Base-by-base conservation (phyloP, 2,888 invertebrate genomes). In the Trachelus tabidus region DNA sequence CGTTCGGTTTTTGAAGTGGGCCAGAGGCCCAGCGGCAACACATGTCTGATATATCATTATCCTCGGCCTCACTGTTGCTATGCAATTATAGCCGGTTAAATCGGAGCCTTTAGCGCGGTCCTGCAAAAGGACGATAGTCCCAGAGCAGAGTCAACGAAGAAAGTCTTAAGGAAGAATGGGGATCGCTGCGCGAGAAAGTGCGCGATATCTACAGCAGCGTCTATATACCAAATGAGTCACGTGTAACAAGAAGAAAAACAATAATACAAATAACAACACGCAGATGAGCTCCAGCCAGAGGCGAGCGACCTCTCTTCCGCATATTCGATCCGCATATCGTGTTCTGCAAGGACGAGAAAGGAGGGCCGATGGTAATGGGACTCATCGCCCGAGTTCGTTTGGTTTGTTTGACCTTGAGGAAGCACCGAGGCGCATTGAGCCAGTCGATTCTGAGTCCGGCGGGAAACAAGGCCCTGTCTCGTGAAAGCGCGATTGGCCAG, bases 51-150 rank as follows among this genome's bases (percentile, higher is more conserved):
- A 88, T 90, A 89, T 89, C 89, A 90, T 90, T 90, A 90, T 89
- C 89, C 89, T 88, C 86, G 85, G 88, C 83, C 87, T 89, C 88
- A 86, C 90, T 90, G 90, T 90, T 90, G 90, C 90, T 86, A 90
- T 90, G 90, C 90, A 90, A 90, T 90, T 89, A 90, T 89, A 89
- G 88, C 86, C 89, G 88, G 89, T 90, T 89, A 89, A 90, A 90
- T 90, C 89, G 89, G 30, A 68, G 34, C 4, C 35, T 73, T n/a
- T 34, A 15, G 73, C 34, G 34, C 1, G 12, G 73, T 73, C 35
- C 73, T 34, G 31, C 34, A 34, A 31, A 34, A 73, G 34, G n/a
- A 34, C 34, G 73, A 35, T 12, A 34, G 34, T 33, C 6, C 15
- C 15, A 30, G n/a, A 30, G n/a, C 30, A 6, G 30, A 30, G n/a